Evolutionary conservation across 2,113 vertebrate genomes (phyloP), one percentile per base, ranked within the genome.

Genomic region (Xiphorhynchus elegans): DNA sequence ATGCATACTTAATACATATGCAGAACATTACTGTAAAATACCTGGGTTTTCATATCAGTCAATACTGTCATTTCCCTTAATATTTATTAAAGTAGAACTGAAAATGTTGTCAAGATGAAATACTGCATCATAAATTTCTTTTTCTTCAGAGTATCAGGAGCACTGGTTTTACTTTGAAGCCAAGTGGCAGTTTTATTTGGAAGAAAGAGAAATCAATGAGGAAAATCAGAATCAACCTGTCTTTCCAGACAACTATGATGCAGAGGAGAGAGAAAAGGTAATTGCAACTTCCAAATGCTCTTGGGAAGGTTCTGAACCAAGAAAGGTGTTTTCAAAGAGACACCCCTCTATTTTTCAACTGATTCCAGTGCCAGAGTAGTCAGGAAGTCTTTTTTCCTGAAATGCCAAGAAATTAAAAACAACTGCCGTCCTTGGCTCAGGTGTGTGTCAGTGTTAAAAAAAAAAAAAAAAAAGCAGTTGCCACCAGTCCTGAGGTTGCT

Each of bases 81-180:
- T 58, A 55, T 20, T 7, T 10, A 10, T 56, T 64, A 33, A 78
- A 78, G 17, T 60, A 80, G 56, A 78, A 72, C 15, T 79, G 46
- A 88, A 88, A 91, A 46, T 28, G 4, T 64, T 75, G 42, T 40
- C 0, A 0, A 85, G 68, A 68, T 60, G 0, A 90, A 90, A 68
- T 67, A 21, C 26, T 47, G 26, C 59, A 62, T 89, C 17, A 13
- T 46, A 80, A 8, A 35, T 95, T 85, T 94, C 35, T 94, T 97
- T 92, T 96, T 13, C 3, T 89, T 88, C 70, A 99, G 99, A 99
- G 76, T 99, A 99, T 96, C 99, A 99, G 83, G 99, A 99, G 89
- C 98, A 99, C 70, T 99, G 99, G 99, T 99, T 99, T 97, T 99
- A 99, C 97, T 99, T 99, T 46, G 99, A 99, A 96, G 99, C 99